Evolutionary conservation across 30 jellyfish, hydroid and myxozoan genomes (phyloP), one percentile per base, ranked within the genome.

Genomic region (Cassiopea xamachana): DNA sequence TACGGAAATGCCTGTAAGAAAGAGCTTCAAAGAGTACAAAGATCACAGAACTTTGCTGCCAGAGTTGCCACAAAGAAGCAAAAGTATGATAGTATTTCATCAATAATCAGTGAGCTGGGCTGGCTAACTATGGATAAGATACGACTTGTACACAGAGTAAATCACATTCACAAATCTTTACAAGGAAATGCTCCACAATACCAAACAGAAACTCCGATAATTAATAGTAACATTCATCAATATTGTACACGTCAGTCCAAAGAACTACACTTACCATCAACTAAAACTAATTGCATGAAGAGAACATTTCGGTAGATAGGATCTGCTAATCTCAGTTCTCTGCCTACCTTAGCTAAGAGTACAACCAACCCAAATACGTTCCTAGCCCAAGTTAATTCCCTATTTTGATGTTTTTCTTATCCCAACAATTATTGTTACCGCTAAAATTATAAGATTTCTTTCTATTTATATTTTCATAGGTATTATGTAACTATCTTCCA

Each of bases 61-160:
- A 84, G 92, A 84, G 92, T 84, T 62, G 81, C 45, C 80, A 73
- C 86, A 85, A 85, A 85, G 80, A 59, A 85, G 79, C 81, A 39
- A 43, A 68, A 83, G 91, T 68, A 83, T 83, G 91, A 83, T 69
- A 83, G 76, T 69, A 83, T 69, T 83, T 83, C 83, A 69, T 71
- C 84, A 45, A 69, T 84, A 44, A 83, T 71, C 91, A 69, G 76
- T 48, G 90, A 81, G 81, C 81, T 81, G 90, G 90, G 90, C 81
- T 81, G 90, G 90, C 90, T 64, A 62, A 81, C 90, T 81, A 81
- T 81, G 90, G 90, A 81, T 81, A 81, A 81, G 81, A 81, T 81
- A 64, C 78, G 58, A 59, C 19, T 55, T 59, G 88, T 79, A 68
- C 91, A 83, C 84, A 83, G 84, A 70, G 84, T 83, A 70, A 83